Conservation (phyloP, 2,113 vertebrate species). For the Tetrax tetrax region DNA sequence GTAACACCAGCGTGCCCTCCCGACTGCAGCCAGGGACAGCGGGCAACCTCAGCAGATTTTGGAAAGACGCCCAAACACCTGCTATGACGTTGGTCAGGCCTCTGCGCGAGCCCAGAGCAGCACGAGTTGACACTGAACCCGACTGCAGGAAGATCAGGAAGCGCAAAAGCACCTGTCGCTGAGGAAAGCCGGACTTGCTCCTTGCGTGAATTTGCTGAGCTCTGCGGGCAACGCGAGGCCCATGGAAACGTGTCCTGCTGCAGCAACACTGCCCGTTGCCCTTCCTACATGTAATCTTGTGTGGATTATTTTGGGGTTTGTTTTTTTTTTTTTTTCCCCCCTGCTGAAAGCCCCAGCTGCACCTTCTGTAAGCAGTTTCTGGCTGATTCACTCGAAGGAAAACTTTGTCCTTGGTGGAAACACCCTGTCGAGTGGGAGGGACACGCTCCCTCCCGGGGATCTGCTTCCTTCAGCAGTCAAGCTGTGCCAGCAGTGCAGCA, state of each 20-base stretch:
- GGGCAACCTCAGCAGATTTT: background rate
- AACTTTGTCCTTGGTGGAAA: slow-evolving; percentile 28
- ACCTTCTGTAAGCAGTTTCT: background rate
- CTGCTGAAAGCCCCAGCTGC: background rate
- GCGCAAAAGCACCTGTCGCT: background rate
- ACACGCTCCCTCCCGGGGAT: background rate
- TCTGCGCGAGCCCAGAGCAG: background rate
- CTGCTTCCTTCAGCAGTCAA: background rate
- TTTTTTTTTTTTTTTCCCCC: background rate
- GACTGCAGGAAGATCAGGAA: background rate
- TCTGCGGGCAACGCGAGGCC: background rate
- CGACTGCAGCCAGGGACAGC: background rate
- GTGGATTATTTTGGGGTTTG: background rate
- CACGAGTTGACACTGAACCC: background rate
- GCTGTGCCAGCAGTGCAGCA: fast-evolving
- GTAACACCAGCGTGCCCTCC: fast-evolving
- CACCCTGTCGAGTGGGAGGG: background rate
- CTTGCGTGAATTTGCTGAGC: background rate
- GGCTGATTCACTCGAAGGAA: slow-evolving; percentile 16
- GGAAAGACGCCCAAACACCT: background rate
- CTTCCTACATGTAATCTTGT: background rate
- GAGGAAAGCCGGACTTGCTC: background rate
- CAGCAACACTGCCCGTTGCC: background rate
- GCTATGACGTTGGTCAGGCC: fast-evolving
- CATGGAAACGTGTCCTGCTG: background rate